Base-by-base conservation (phyloP, 64 coral and sea anemone genomes). In the Actinia equina region DNA sequence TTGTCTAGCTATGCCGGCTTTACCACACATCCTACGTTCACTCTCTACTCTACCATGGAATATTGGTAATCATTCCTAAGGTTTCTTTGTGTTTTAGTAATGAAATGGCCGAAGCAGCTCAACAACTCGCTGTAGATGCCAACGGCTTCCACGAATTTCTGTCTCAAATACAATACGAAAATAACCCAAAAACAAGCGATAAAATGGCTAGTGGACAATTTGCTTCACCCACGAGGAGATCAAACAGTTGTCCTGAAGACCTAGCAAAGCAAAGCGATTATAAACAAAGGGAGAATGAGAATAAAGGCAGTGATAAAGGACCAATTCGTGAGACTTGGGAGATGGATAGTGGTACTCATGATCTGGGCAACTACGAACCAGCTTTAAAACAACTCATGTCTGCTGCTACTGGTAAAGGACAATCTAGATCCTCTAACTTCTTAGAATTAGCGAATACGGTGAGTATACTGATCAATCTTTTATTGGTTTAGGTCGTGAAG, bases 391-490 rank as follows among this genome's bases (percentile, higher is more conserved):
- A 92, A 67, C 74, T 91, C 9, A 91, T 91, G 89, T 86, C 89
- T 85, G 90, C 86, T 30, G 90, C 90, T 8, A 92, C 83, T 42
- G 67, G 71, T 80, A 91, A 91, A 74, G 90, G 90, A 87, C 86
- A 86, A 63, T 87, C 90, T 17, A 82, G 90, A 37, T 70, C 57
- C 78, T 87, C 84, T 69, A 92, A 92, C 60, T 92, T 92, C 61
- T 87, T 92, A 41, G 90, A 92, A 7, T 83, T 92, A 71, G 90
- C 90, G 60, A 92, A 92, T 77, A 92, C 90, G 78, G 90, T 92
- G 25, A 92, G 90, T 74, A 74, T 30, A 30, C 2, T 41, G 10
- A 74, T 74, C 23, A 74, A 11, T 74, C 9, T 74, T 74, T 74
- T 12, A 74, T 74, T 0, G 18, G 13, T 57, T 22, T 65, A 22